Conservation (phyloP, 2,113 vertebrate species). For the Dasyurus viverrinus region DNA sequence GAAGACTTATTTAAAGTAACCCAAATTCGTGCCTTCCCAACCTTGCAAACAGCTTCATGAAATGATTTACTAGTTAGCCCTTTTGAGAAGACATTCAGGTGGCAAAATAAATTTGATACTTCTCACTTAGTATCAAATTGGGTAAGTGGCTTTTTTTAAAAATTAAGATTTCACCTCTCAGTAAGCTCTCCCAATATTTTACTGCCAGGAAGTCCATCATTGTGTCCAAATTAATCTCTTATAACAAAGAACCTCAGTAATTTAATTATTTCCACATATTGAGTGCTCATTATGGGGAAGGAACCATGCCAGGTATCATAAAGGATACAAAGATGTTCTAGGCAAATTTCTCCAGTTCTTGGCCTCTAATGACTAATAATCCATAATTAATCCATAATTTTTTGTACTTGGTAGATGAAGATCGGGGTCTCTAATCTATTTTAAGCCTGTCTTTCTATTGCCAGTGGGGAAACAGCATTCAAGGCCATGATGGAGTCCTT, state of each 20-base stretch:
- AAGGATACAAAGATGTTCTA: background rate
- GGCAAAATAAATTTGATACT: background rate
- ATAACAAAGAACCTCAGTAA: background rate
- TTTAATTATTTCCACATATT: background rate
- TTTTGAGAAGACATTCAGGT: background rate
- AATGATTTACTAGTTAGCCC: background rate
- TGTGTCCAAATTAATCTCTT: background rate
- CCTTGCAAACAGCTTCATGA: background rate
- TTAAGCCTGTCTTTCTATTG: background rate
- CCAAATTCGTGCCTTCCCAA: background rate
- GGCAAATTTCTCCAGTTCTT: background rate
- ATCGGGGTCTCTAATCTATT: background rate
- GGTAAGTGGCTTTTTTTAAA: background rate
- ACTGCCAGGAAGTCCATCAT: background rate
- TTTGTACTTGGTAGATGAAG: background rate
- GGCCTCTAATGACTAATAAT: background rate
- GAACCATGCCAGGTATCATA: background rate
- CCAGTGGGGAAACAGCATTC: conserved; percentile 93
- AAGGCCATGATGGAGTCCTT: conserved; percentile 90
- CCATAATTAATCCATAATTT: background rate
- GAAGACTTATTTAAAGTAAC: background rate
- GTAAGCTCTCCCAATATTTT: background rate
- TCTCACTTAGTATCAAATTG: background rate
- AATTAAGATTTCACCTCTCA: background rate
- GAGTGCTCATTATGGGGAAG: background rate